A percentile compares a stretch with the other conserved stretches of the same genome.
Evolutionary conservation across 2,888 invertebrate species (phyloP).

Genomic region (Drosophila bunnanda): DNA sequence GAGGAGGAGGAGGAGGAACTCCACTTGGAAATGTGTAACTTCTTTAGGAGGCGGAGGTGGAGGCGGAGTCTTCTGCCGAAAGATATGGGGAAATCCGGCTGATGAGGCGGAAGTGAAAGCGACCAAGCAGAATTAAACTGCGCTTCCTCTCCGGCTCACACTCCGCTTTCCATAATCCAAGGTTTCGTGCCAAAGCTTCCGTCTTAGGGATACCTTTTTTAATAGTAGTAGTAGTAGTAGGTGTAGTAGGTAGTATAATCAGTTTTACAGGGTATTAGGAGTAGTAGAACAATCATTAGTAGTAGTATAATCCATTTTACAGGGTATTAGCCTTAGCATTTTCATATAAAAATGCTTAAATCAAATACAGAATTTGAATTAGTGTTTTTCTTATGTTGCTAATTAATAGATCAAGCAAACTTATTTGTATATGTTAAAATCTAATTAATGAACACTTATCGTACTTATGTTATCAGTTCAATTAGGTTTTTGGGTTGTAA

Average conservation of each 20-base stretch:
- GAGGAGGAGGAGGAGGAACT: conserved; percentile 25
- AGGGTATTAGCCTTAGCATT: neutral
- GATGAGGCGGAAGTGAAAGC: conserved; percentile 78
- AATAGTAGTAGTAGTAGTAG: no score
- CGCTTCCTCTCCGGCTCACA: conserved; percentile 53
- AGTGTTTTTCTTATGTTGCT: neutral
- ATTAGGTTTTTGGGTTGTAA: conserved; percentile 3
- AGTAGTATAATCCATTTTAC: no score
- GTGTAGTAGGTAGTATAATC: no score
- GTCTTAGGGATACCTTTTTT: conserved; percentile 10
- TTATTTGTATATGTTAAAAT: neutral
- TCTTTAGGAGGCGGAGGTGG: conserved; percentile 14
- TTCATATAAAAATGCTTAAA: no score
- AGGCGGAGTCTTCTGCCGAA: conserved; percentile 12
- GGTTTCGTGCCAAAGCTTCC: conserved; percentile 25
- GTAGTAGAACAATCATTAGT: no score
- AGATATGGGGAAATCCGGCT: conserved; percentile 54
- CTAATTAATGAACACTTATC: neutral
- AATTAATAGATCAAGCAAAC: neutral
- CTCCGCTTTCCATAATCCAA: no score
- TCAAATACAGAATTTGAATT: neutral
- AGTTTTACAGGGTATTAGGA: neutral
- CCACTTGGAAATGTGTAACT: conserved; percentile 15
- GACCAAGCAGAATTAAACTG: conserved; percentile 66
- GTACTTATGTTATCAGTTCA: conserved; percentile 1